Evolutionary conservation across 2,113 vertebrate species (phyloP), one percentile per base, ranked within the genome.

Genomic region (Pollachius pollachius): DNA sequence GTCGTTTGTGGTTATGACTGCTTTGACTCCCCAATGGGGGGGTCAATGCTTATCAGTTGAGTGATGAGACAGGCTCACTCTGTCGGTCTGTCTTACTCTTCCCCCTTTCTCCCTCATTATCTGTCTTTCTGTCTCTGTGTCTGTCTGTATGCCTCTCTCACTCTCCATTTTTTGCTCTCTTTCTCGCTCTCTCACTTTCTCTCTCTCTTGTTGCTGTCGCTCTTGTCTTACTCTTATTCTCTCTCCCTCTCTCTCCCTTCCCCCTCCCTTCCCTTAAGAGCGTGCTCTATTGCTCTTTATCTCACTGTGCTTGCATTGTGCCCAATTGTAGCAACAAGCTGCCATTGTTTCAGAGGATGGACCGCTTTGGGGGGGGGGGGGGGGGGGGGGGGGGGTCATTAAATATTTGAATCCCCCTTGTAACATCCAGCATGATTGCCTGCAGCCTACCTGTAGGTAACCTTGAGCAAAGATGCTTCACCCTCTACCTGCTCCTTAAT

Each of bases 271-370:
- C 52, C 16, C 52, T 54, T 15, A 3, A 13, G 12, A 13, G 12
- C 52, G 0, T n/a, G 15, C 54, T 17, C 54, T 57, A 16, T 57
- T 13, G 15, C 54, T 57, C 54, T 57, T n/a, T 73, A 66, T 67
- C 70, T 73, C 56, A 64, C 72, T 57, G 54, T n/a, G 15, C 16
- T 57, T 57, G 54, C 54, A 16, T 63, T 59, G 78, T 76, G 64
- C 23, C 80, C 63, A 72, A 85, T 77, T 64, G 27, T 48, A 74
- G 86, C 78, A 88, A 87, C 72, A 86, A 78, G 56, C 74, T 48
- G 77, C 73, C 68, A 84, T 89, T 92, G 86, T 89, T 86, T 82
- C 66, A 78, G 68, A 66, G 52, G 48, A 71, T 60, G 16, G 69
- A 76, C 68, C 69, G 68, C 81, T 80, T 72, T 48, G 61, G 80